These are phyloP conservation scores for Cyphomyrus discorhynchus DNA, from an alignment of 2,113 vertebrate species.

Conservation along the genomic window DNA sequence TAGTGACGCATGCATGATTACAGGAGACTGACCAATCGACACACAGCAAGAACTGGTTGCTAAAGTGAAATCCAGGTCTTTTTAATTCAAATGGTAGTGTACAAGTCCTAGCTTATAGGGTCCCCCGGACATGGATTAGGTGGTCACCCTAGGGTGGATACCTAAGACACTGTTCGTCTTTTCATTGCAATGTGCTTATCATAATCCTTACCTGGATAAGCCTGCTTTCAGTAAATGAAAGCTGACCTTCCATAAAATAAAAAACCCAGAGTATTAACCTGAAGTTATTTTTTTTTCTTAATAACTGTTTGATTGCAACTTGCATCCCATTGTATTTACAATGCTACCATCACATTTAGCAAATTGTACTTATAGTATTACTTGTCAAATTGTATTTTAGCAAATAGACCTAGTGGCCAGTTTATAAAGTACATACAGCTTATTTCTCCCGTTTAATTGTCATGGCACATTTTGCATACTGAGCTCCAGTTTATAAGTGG, in stretches of 20 bases:
- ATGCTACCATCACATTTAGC: not conserved
- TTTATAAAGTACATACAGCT: not conserved
- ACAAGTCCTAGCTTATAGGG: not conserved
- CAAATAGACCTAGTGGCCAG: not conserved
- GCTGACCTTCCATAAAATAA: not conserved
- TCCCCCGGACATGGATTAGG: not conserved
- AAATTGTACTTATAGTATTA: not conserved
- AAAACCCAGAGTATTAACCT: not conserved
- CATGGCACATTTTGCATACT: not conserved
- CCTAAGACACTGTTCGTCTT: not conserved
- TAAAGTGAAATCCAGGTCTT: not conserved
- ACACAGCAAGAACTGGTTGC: not conserved
- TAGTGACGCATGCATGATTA: not conserved
- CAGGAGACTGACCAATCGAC: not conserved
- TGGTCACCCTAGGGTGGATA: not conserved
- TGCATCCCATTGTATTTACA: not conserved
- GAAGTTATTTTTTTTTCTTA: not conserved
- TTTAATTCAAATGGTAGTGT: not conserved
- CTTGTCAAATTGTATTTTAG: not conserved
- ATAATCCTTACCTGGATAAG: conserved; percentile 6
- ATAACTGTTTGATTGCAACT: not conserved
- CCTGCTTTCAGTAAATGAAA: not conserved
- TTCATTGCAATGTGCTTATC: not conserved
- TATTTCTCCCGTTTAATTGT: not conserved
- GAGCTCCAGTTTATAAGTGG: not conserved